Evolutionary conservation across 2,888 invertebrate genomes (phyloP).

Genomic region (Xestia sexstrigata): DNA sequence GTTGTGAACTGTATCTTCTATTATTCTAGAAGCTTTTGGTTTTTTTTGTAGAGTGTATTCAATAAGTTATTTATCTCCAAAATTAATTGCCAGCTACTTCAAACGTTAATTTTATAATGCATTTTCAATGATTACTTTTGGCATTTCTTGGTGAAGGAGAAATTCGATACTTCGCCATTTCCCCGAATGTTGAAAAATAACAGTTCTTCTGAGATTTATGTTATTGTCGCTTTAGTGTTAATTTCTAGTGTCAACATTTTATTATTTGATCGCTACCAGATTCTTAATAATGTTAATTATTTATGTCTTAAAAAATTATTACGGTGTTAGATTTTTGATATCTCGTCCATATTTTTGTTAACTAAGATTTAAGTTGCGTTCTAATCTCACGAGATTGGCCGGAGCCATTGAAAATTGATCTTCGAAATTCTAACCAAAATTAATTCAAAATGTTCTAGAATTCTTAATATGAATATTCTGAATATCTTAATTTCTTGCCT

Average conservation of each 20-base stretch:
- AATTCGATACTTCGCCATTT: conserved; percentile 16
- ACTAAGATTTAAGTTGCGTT: neutral
- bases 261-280: conserved; percentile 30
- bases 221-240: neutral
- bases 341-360: neutral
- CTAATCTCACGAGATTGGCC: too few relatives aligned
- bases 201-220: conserved; percentile 24
- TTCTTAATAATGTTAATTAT: conserved; percentile 18
- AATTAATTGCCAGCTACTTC: too few relatives aligned
- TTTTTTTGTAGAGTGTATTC: too few relatives aligned
- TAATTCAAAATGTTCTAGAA: conserved; percentile 7
- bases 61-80: too few relatives aligned
- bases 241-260: conserved; percentile 32
- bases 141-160: neutral
- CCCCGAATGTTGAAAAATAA: conserved; percentile 17
- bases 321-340: neutral
- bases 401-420: too few relatives aligned
- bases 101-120: too few relatives aligned
- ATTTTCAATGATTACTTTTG: too few relatives aligned
- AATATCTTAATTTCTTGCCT: too few relatives aligned
- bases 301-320: conserved; percentile 30
- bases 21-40: too few relatives aligned
- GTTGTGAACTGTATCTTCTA: too few relatives aligned
- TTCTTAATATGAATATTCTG: too few relatives aligned
- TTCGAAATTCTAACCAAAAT: neutral